These are phyloP conservation scores for Stenolophus ochropezus DNA, from an alignment of 2,888 invertebrate genomes.

Conservation along the genomic window DNA sequence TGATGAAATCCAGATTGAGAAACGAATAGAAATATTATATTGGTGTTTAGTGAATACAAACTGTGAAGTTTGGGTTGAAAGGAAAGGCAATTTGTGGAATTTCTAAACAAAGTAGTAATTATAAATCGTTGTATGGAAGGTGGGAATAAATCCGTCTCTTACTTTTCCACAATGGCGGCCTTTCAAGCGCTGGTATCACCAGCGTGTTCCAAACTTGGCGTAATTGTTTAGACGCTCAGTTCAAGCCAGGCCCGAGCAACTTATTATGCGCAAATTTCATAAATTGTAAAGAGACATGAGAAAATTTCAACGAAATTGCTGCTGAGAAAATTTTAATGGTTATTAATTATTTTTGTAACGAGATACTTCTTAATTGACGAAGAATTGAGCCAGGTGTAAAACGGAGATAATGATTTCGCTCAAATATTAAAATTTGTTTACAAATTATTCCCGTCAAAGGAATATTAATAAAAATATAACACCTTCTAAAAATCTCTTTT, in stretches of 20 bases:
- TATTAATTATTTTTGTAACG: constrained; percentile 39
- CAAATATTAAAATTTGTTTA: neutral
- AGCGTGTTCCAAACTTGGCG: constrained; percentile 18
- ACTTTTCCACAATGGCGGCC: neutral
- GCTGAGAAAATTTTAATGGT: constrained; percentile 30
- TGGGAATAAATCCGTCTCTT: neutral
- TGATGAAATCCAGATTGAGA: no score
- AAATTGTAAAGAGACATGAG: constrained; percentile 32
- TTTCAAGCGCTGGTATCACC: neutral
- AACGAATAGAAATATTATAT: no score
- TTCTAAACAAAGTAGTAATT: neutral
- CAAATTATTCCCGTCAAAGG: neutral
- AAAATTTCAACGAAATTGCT: constrained; percentile 18
- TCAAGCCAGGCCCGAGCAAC: neutral
- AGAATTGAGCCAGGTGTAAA: neutral
- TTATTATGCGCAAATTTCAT: constrained; percentile 35
- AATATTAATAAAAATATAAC: no score
- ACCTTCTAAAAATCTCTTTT: no score
- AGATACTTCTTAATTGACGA: constrained; percentile 15
- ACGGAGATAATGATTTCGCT: neutral
- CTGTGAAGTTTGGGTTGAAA: no score
- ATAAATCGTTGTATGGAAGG: constrained; percentile 2
- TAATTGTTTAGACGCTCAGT: constrained; percentile 24
- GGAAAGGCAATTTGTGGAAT: neutral
- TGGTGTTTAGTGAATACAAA: no score